A percentile compares a stretch with the other conserved stretches of the same genome.
These are phyloP conservation scores for Drosophila fuyamai DNA, from an alignment of 1,140 invertebrate species.

Conservation along the genomic window DNA sequence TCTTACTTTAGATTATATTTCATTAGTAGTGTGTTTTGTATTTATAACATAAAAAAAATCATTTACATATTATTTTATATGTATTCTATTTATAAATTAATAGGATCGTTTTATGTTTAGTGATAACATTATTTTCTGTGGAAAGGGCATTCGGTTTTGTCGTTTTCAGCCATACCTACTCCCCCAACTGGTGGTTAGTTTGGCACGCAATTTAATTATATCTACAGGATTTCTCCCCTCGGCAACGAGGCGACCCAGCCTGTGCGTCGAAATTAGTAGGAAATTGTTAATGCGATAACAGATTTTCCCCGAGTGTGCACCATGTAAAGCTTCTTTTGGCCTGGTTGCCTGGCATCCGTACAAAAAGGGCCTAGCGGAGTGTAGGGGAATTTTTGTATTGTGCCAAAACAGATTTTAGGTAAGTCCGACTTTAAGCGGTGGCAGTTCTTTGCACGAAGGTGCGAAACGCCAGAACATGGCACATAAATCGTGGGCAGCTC, in stretches of 20 bases:
- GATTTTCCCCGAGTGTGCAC: slow-evolving; percentile 47
- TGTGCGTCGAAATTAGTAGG: slow-evolving; percentile 71
- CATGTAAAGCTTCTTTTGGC: slow-evolving; percentile 52
- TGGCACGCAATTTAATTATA: slow-evolving; percentile 81
- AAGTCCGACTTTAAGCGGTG: slow-evolving; percentile 40
- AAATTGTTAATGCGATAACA: slow-evolving; percentile 82
- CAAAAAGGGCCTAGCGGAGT: slow-evolving; percentile 16
- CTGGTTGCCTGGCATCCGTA: slow-evolving; percentile 31
- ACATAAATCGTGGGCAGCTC: slow-evolving; percentile 67
- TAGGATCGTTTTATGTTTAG: too few species aligned
- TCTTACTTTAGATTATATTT: not conserved
- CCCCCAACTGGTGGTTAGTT: slow-evolving; percentile 53
- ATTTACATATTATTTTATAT: not conserved
- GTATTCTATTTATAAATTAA: not conserved
- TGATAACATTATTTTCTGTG: too few species aligned
- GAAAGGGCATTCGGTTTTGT: slow-evolving; percentile 11
- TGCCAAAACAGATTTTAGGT: slow-evolving; percentile 67
- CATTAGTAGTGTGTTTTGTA: not conserved
- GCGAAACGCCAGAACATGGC: slow-evolving; percentile 29
- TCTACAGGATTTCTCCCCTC: slow-evolving; percentile 48
- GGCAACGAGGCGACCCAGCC: slow-evolving; percentile 14
- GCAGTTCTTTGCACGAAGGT: not conserved
- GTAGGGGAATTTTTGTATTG: slow-evolving; percentile 44
- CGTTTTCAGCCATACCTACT: not conserved
- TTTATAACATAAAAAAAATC: not conserved